phyloP scores from a whole-genome alignment of 92 coral and sea anemone species.

The Blastomussa wellsi region DNA sequence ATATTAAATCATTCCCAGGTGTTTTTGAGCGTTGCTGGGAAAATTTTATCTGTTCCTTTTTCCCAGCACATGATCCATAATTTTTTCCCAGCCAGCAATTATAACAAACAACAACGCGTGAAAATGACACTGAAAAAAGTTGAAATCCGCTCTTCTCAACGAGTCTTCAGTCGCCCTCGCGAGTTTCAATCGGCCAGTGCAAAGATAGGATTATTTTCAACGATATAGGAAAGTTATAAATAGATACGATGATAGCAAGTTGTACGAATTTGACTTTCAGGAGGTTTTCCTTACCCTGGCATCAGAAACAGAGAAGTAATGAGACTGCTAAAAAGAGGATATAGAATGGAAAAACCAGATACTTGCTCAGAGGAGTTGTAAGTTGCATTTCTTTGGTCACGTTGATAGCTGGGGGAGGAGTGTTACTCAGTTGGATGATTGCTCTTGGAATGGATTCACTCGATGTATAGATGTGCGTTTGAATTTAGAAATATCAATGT shows the following conservation, averaged over 20 bases:
- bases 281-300: background rate
- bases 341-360: constrained; percentile 5
- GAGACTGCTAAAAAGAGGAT: background rate
- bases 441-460: background rate
- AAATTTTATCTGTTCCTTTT: too few species aligned
- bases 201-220: background rate
- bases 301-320: background rate
- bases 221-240: background rate
- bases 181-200: too few species aligned
- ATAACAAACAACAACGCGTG: too few species aligned
- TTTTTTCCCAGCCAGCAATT: too few species aligned
- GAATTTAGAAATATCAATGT: background rate
- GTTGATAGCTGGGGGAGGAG: background rate
- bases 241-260: background rate
- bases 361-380: background rate
- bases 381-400: background rate
- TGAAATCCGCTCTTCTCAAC: too few species aligned
- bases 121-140: too few species aligned
- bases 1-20: too few species aligned
- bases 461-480: background rate
- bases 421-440: too few species aligned
- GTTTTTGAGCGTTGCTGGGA: too few species aligned
- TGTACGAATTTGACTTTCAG: background rate
- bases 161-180: too few species aligned
- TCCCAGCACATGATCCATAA: too few species aligned